Conservation (phyloP, 1,140 invertebrate genomes). For the Sitophilus oryzae region DNA sequence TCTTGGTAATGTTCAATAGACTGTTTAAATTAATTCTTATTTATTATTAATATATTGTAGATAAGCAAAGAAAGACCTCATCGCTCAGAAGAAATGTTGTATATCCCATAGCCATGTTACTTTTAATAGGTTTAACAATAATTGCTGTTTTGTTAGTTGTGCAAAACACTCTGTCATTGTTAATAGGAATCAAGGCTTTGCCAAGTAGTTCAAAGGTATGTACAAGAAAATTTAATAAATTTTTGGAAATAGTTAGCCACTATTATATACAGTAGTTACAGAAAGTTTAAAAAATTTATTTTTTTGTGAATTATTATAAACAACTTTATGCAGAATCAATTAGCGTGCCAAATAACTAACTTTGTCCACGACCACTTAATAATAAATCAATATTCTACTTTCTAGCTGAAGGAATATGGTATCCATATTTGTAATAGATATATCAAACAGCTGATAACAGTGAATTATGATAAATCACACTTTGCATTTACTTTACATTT, state of each 20-base stretch:
- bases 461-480: no score
- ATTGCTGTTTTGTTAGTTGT: conserved; percentile 86
- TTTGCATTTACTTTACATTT: no score
- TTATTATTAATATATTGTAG: conserved; percentile 48
- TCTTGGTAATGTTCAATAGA: conserved; percentile 34
- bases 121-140: conserved; percentile 76
- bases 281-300: background rate
- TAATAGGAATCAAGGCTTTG: conserved; percentile 89
- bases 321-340: no score
- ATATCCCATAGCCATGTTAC: conserved; percentile 87
- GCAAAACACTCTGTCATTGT: conserved; percentile 84
- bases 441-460: no score
- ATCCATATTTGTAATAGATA: no score
- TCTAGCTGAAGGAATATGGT: no score
- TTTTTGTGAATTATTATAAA: no score
- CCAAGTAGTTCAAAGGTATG: conserved; percentile 74
- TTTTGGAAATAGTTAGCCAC: background rate
- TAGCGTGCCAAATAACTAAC: no score
- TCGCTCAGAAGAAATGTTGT: conserved; percentile 79
- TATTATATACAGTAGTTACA: conserved; percentile 1
- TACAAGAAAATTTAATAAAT: conserved; percentile 23
- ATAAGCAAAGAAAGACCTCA: conserved; percentile 77
- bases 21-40: conserved; percentile 3
- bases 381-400: no score
- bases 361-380: no score